These are phyloP conservation scores for Arvicola amphibius DNA, from an alignment of 2,797 vertebrate species.

Conservation along the genomic window DNA sequence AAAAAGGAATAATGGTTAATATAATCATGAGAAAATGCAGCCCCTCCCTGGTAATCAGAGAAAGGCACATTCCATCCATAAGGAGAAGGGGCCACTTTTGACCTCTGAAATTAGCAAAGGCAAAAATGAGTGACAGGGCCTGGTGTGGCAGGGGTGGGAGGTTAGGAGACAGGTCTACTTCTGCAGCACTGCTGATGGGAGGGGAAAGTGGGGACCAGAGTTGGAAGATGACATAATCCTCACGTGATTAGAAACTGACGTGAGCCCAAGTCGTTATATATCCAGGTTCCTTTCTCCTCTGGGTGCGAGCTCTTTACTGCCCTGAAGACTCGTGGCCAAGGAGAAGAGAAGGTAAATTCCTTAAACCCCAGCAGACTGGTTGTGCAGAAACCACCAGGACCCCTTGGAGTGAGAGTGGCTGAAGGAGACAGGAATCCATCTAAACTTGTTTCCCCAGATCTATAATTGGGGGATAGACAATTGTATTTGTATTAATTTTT, in stretches of 20 bases:
- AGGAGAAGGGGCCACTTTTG: conserved; percentile 60
- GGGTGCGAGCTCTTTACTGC: conserved; percentile 59
- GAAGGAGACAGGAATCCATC: neutral
- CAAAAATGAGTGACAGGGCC: conserved; percentile 66
- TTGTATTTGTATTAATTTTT: conserved; percentile 15
- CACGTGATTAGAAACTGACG: conserved; percentile 65
- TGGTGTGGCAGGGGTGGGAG: conserved; percentile 30
- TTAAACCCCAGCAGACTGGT: conserved; percentile 45
- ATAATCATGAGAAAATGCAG: conserved; percentile 46
- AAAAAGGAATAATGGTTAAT: conserved; percentile 48
- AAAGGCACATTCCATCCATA: conserved; percentile 63
- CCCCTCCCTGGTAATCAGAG: conserved; percentile 68
- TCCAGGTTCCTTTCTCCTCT: conserved; percentile 52
- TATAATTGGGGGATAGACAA: neutral
- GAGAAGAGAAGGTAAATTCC: conserved; percentile 61
- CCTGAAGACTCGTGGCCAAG: conserved; percentile 49
- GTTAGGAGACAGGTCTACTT: conserved; percentile 26
- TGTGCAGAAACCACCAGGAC: neutral
- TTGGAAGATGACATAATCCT: conserved; percentile 74
- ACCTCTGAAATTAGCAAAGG: conserved; percentile 68
- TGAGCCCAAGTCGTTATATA: conserved; percentile 70
- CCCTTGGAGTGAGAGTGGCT: neutral
- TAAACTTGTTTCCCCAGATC: conserved; percentile 24
- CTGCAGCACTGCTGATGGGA: conserved; percentile 61
- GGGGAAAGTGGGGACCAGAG: conserved; percentile 60